phyloP scores from a whole-genome alignment of 2,797 vertebrate species.

The Percopsis omiscomaycus region DNA sequence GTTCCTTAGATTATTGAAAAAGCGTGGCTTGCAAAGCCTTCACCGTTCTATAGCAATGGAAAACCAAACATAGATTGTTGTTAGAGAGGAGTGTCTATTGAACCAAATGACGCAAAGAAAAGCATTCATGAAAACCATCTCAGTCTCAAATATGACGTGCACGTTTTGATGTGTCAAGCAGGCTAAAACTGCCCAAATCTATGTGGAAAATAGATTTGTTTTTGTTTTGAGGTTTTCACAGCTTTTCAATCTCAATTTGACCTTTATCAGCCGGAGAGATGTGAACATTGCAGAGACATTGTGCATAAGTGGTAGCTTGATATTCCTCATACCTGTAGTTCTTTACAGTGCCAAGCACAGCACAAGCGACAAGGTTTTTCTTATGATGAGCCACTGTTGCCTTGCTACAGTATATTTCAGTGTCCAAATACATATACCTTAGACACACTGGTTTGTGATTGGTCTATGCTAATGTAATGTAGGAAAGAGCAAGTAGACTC shows the following conservation, averaged over 20 bases:
- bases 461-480: too few relatives aligned
- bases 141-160: conserved; percentile 34
- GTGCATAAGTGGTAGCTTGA: background rate
- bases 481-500: too few relatives aligned
- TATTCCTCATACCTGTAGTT: conserved; percentile 24
- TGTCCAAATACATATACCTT: too few relatives aligned
- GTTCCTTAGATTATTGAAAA: conserved; percentile 10
- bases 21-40: conserved; percentile 25
- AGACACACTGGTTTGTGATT: too few relatives aligned
- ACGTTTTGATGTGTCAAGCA: conserved; percentile 32
- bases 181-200: conserved; percentile 14
- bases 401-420: conserved; percentile 8
- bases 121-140: conserved; percentile 16
- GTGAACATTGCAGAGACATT: conserved; percentile 15
- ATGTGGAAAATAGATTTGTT: conserved; percentile 26
- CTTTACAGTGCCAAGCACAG: conserved; percentile 28
- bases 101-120: conserved; percentile 26
- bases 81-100: conserved; percentile 17
- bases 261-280: conserved; percentile 25
- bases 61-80: conserved; percentile 25
- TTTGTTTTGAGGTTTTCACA: conserved; percentile 16
- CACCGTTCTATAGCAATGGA: conserved; percentile 20
- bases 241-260: conserved; percentile 5
- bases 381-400: conserved; percentile 30
- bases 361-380: conserved; percentile 17